Conservation (phyloP, 2,888 invertebrate genomes). For the Hyppa rectilinea region DNA sequence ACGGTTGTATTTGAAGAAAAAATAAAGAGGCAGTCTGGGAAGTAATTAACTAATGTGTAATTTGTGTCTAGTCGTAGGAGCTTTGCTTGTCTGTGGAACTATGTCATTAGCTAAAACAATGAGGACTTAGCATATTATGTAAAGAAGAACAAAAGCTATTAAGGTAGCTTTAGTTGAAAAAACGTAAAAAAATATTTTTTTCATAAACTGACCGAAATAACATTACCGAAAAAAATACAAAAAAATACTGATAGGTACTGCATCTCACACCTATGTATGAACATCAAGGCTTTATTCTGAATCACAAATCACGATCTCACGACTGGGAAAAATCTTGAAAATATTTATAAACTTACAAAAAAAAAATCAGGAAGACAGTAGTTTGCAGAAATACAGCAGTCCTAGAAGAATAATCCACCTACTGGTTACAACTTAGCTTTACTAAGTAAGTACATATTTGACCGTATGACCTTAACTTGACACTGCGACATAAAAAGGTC, state of each 20-base stretch:
- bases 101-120: neutral
- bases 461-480: slow-evolving; percentile 23
- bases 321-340: neutral
- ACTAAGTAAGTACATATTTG: neutral
- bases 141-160: neutral
- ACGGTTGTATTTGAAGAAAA: slow-evolving; percentile 25
- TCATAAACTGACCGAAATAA: neutral
- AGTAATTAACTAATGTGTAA: neutral
- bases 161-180: neutral
- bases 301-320: slow-evolving; percentile 1
- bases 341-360: neutral
- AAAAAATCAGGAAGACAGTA: neutral
- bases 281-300: slow-evolving; percentile 13
- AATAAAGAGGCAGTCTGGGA: slow-evolving; percentile 11
- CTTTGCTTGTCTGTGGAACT: neutral
- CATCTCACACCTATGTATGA: slow-evolving; percentile 3
- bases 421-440: slow-evolving; percentile 7
- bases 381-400: neutral
- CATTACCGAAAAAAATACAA: neutral
- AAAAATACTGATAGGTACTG: neutral
- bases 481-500: slow-evolving; percentile 15
- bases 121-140: neutral
- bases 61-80: slow-evolving; percentile 6
- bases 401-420: neutral
- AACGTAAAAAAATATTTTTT: neutral